Conservation (phyloP, 1,140 invertebrate species). For the Araneus ventricosus region DNA sequence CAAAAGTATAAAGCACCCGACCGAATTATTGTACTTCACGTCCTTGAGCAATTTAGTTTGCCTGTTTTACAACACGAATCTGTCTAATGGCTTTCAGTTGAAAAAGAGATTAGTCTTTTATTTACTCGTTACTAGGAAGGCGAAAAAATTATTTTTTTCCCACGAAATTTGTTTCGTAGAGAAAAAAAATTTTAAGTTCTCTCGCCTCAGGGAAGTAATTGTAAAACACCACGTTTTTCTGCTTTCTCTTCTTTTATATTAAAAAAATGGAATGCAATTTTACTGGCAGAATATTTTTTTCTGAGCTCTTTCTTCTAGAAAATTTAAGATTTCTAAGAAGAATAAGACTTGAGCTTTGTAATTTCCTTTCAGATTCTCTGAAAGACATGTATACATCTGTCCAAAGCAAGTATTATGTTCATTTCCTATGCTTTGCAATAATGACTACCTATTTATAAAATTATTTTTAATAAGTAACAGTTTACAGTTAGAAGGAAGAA, state of each 20-base stretch:
- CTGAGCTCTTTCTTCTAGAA: not conserved
- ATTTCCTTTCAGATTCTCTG: too few relatives aligned
- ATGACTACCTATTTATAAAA: too few relatives aligned
- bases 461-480: too few relatives aligned
- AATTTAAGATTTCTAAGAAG: not conserved
- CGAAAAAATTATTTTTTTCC: not conserved
- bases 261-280: not conserved
- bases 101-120: not conserved
- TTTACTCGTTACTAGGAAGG: not conserved
- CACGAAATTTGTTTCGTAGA: not conserved
- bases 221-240: not conserved
- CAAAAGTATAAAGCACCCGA: not conserved
- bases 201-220: not conserved
- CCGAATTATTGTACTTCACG: not conserved
- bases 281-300: too few relatives aligned
- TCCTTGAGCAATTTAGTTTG: not conserved
- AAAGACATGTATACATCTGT: too few relatives aligned
- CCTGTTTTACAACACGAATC: not conserved
- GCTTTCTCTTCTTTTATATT: not conserved
- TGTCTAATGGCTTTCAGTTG: not conserved
- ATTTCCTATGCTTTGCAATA: too few relatives aligned
- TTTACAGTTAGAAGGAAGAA: too few relatives aligned
- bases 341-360: too few relatives aligned
- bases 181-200: not conserved
- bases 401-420: too few relatives aligned